Base-by-base conservation (phyloP, 2,797 vertebrate genomes). In the Otolemur crassicaudatus region DNA sequence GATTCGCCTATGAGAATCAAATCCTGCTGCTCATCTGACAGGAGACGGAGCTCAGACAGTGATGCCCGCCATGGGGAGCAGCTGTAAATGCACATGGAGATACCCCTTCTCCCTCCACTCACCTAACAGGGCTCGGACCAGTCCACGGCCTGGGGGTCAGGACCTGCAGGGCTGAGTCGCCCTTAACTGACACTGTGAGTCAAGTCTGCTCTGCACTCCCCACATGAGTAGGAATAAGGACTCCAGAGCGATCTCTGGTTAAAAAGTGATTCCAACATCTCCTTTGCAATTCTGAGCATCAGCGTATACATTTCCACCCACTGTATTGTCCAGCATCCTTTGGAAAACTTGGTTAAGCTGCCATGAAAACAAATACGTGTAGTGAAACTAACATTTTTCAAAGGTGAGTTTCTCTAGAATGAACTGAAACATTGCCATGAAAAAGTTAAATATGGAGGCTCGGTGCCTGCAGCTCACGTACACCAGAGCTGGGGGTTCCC, bases 231-330 rank as follows among this genome's bases (percentile, higher is more conserved):
- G 67, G 17, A 72, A 16, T 27, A 14, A 25, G 17, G 79, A 8
- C n/a, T 43, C 27, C 67, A 7, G 58, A 25, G 40, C 19, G 22
- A 25, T 5, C 1, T 3, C 22, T 0, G 0, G 2, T 79, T 10
- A 81, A 37, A 43, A 53, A 40, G 16, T 2, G 83, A 43, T n/a
- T 29, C 22, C 2, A 7, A 31, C 37, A 1, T 40, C 16, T 83
- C 40, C 14, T 67, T 56, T n/a, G 37, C 34, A 31, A 31, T 25
- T 12, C 10, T 34, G 27, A 90, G 56, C 20, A 91, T 19, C 1
- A 1, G 4, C 14, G 4, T 56, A 31, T 17, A 69, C 0, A 86
- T 63, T 79, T 56, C 84, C 40, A 27, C 10, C 22, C 13, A 9
- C 13, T 20, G 4, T 29, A 34, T 72, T 60, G 46, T 25, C 56